A percentile compares a stretch with the other conserved stretches of the same genome.
Evolutionary conservation across 2,888 invertebrate species (phyloP).

Genomic region (Drosophila atripex): DNA sequence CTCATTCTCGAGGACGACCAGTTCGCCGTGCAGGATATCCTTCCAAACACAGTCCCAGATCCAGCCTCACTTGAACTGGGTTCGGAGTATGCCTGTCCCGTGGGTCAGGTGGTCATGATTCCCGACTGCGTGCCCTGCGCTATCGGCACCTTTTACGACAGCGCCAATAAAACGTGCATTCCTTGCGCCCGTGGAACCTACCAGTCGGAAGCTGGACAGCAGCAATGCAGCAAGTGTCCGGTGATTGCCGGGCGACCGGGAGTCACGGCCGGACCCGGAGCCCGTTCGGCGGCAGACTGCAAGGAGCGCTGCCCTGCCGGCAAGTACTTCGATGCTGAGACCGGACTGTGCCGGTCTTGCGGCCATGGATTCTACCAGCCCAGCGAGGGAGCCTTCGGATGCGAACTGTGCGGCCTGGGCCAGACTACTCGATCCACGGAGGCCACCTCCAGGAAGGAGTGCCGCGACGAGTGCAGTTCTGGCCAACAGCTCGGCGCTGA

Average conservation of each 20-base stretch:
- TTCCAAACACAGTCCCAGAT: constrained; percentile 97
- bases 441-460: constrained; percentile 93
- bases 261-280: constrained; percentile 93
- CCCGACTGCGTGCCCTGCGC: constrained; percentile 97
- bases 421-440: constrained; percentile 96
- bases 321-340: constrained; percentile 95
- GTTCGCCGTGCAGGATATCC: constrained; percentile 95
- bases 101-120: constrained; percentile 96
- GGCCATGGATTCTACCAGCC: constrained; percentile 97
- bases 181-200: constrained; percentile 95
- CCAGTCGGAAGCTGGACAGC: constrained; percentile 96
- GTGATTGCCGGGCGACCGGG: constrained; percentile 94
- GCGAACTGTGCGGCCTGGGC: constrained; percentile 93
- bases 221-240: constrained; percentile 95
- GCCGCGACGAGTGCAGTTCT: constrained; percentile 92
- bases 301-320: constrained; percentile 97
- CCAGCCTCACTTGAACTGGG: constrained; percentile 93
- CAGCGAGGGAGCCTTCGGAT: constrained; percentile 94
- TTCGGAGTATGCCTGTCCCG: constrained; percentile 96
- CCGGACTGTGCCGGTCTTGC: constrained; percentile 94
- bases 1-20: constrained; percentile 96
- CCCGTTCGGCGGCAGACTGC: constrained; percentile 94
- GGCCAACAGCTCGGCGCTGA: constrained; percentile 93
- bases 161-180: constrained; percentile 90
- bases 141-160: constrained; percentile 93